Evolutionary conservation across 2,113 vertebrate species (phyloP), one percentile per base, ranked within the genome.

Genomic region (Hippopotamus amphibius): DNA sequence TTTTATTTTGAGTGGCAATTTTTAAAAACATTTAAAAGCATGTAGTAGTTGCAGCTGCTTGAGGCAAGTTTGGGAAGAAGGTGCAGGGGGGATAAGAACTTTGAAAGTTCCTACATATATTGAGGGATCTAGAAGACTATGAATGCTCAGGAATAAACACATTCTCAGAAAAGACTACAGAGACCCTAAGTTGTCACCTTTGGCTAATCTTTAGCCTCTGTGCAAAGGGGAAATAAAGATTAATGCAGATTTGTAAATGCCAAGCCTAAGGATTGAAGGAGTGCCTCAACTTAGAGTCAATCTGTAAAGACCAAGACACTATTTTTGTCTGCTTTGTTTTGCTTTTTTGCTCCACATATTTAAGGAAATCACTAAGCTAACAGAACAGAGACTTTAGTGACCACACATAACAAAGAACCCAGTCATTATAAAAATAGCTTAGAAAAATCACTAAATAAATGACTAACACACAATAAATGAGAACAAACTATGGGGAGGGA

Each of bases 361-460:
- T 72, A 59, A 72, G 55, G 26, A 72, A 88, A 59, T 88, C 50
- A 55, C 85, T 72, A 88, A 72, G 37, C 53, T 88, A 72, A 72
- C 37, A 59, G 26, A 72, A 88, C 26, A 71, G 65, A 68, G 48
- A 53, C 63, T 37, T 37, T 13, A 2, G 33, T 68, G 65, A 86
- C 48, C 68, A 88, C 66, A 71, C 15, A 37, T 24, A 37, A 41
- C 48, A 87, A 87, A 57, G 22, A 81, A 87, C 24, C 71, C 24
- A 71, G n/a, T 87, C 48, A 71, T 86, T 86, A 69, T 71, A 71
- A 87, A 87, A 71, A 71, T 71, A 87, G 37, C n/a, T 87, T 71
- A 43, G 33, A 87, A 57, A 85, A 87, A 17, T 57, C 48, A 57
- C 66, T 71, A 87, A 53, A 71, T 71, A 87, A 87, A 43, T n/a